phyloP scores from a whole-genome alignment of 2,113 vertebrate genomes.

The Passer montanus region DNA sequence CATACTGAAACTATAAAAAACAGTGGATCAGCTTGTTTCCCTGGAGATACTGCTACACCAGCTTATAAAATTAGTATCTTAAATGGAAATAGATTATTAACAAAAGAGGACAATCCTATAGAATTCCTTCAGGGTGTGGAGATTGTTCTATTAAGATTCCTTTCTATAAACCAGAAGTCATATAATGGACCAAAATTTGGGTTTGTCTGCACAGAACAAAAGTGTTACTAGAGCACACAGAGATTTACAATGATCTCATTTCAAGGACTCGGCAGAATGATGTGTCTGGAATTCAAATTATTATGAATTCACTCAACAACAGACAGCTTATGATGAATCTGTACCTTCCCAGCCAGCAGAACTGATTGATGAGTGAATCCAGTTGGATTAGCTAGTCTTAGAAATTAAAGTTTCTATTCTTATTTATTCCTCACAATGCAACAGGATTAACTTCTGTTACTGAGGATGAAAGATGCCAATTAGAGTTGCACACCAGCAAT shows the following conservation, averaged over 20 bases:
- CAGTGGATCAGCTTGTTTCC: fast-evolving
- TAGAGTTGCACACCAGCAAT: neutral
- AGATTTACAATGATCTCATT: neutral
- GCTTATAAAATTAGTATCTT: neutral
- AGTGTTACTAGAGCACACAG: neutral
- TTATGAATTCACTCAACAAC: neutral
- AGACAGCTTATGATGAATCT: neutral
- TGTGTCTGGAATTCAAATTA: neutral
- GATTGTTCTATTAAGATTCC: neutral
- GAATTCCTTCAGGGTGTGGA: neutral
- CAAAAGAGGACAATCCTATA: neutral
- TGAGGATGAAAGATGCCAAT: neutral
- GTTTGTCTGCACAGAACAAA: neutral
- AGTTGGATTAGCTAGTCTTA: neutral
- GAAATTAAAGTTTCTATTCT: neutral
- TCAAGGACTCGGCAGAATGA: neutral
- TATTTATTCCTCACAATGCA: neutral
- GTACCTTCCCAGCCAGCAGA: neutral
- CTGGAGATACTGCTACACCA: neutral
- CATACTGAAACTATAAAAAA: neutral
- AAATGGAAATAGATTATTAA: neutral
- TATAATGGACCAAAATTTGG: neutral
- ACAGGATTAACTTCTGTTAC: neutral
- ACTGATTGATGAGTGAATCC: neutral
- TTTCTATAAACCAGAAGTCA: neutral